These are phyloP conservation scores for Mormyrus hasselquistii DNA, from an alignment of 2,797 vertebrate species.

Conservation along the genomic window DNA sequence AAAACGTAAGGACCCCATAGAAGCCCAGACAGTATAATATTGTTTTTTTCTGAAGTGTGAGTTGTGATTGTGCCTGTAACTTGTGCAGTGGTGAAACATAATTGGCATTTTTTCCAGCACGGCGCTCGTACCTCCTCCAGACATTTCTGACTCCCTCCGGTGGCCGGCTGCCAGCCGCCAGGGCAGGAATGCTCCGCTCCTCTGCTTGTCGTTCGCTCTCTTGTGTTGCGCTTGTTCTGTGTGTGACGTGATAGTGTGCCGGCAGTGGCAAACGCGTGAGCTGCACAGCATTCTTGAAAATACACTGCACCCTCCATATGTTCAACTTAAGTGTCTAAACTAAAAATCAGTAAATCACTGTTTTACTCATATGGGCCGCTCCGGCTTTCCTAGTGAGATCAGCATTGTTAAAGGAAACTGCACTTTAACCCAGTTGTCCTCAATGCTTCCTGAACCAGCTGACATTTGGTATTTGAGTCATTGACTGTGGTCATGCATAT, in stretches of 20 bases:
- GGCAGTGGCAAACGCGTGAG: background rate
- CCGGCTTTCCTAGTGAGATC: background rate
- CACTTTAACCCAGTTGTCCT: background rate
- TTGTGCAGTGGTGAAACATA: background rate
- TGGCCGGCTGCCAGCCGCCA: background rate
- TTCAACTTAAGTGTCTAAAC: background rate
- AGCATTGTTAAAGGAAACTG: background rate
- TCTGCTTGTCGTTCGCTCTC: background rate
- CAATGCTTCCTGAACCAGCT: background rate
- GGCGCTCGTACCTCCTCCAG: background rate
- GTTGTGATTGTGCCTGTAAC: background rate
- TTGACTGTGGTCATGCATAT: background rate
- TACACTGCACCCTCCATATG: background rate
- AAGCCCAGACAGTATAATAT: background rate
- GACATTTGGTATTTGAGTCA: background rate
- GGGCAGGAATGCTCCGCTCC: background rate
- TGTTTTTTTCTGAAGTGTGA: background rate
- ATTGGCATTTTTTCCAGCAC: conserved; percentile 6
- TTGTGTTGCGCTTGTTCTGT: background rate
- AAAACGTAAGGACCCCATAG: background rate
- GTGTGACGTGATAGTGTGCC: background rate
- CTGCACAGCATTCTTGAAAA: background rate
- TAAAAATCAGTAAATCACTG: background rate
- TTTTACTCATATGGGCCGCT: background rate
- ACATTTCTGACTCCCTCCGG: background rate